Evolutionary conservation across 2,113 vertebrate species (phyloP).

Genomic region (Coptodon bakossiorum): DNA sequence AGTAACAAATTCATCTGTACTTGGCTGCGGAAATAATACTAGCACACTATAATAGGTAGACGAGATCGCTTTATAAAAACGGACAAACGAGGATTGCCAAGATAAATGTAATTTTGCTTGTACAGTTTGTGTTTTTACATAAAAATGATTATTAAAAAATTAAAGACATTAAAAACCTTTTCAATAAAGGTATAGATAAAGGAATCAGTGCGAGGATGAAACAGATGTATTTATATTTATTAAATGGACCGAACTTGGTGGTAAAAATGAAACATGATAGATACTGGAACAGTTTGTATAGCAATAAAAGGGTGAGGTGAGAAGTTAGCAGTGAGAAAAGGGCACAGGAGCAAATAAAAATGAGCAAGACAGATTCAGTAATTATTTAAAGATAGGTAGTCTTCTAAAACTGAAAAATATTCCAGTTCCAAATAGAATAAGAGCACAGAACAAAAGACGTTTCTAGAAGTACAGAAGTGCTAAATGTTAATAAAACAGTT

Average conservation of each 20-base stretch:
- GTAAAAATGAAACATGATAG: background rate
- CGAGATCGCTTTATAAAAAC: background rate
- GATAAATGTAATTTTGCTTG: background rate
- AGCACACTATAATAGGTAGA: background rate
- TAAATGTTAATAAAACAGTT: background rate
- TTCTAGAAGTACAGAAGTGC: background rate
- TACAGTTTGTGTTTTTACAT: background rate
- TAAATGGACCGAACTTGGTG: background rate
- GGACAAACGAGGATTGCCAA: background rate
- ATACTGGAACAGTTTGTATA: background rate
- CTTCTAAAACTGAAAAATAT: background rate
- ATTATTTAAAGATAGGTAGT: background rate
- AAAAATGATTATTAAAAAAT: background rate
- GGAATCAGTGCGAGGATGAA: background rate
- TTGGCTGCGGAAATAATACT: background rate
- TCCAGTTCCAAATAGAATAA: background rate
- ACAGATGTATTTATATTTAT: background rate
- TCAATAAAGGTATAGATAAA: background rate
- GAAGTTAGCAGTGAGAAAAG: background rate
- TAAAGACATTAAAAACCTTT: background rate
- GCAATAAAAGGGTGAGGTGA: background rate
- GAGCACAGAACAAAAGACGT: rapidly evolving
- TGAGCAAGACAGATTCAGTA: background rate
- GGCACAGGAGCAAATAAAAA: background rate
- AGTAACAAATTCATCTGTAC: background rate